Conservation (phyloP, 2,888 invertebrate species). For the Linyphia triangularis region DNA sequence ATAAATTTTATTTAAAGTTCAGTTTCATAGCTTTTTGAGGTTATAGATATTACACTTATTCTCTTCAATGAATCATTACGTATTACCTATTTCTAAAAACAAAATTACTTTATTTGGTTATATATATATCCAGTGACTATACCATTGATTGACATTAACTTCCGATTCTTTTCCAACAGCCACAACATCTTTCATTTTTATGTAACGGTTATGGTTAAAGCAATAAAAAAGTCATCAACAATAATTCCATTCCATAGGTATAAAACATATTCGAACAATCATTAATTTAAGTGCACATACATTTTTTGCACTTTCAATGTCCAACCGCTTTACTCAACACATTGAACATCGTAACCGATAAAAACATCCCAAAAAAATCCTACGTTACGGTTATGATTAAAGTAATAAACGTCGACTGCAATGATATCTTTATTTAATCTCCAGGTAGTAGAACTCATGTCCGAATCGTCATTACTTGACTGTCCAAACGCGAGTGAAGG, state of each 20-base stretch:
- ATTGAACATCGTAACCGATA: background rate
- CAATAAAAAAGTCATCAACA: background rate
- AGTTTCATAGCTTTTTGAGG: too few relatives aligned
- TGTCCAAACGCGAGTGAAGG: background rate
- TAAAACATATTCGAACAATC: background rate
- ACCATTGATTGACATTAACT: too few relatives aligned
- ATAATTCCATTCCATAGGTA: background rate
- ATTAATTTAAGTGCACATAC: background rate
- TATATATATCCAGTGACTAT: too few relatives aligned
- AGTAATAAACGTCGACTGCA: constrained; percentile 15
- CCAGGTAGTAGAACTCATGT: background rate
- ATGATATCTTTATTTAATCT: constrained; percentile 40
- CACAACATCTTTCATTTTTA: too few relatives aligned
- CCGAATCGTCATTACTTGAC: background rate
- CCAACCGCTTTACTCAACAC: background rate
- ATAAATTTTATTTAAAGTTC: too few relatives aligned
- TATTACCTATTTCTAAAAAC: too few relatives aligned
- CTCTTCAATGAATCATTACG: too few relatives aligned
- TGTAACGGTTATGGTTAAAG: background rate
- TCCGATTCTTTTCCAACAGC: too few relatives aligned
- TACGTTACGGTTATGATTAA: constrained; percentile 17
- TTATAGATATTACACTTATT: too few relatives aligned
- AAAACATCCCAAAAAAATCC: background rate
- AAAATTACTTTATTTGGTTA: too few relatives aligned
- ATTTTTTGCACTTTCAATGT: background rate